Conservation (phyloP, 2,113 vertebrate genomes). For the Tachysurus vachellii region DNA sequence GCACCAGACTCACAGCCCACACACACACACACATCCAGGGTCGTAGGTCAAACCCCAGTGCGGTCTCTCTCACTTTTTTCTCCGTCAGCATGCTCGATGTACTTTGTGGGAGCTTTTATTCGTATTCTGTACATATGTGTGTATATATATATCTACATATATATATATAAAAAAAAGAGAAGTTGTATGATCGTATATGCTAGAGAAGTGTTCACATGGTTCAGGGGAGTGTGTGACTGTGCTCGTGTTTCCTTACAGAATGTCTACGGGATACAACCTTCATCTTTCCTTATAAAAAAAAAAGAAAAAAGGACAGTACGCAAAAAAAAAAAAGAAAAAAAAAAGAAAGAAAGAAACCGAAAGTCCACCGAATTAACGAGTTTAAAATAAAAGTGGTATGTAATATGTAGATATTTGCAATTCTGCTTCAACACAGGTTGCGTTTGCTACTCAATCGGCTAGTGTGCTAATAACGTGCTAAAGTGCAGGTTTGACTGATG, state of each 20-base stretch:
- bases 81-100: constrained; percentile 72
- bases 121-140: constrained; percentile 62
- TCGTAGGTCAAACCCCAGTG: constrained; percentile 35
- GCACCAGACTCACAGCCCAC: background rate
- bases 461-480: background rate
- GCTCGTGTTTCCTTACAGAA: constrained; percentile 36
- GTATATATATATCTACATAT: constrained; percentile 67
- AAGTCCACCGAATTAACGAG: background rate
- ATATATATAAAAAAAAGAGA: constrained; percentile 58
- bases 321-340: background rate
- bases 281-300: background rate
- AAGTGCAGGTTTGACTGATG: background rate
- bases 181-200: constrained; percentile 63
- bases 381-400: constrained; percentile 16
- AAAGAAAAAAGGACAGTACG: background rate
- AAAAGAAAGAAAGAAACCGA: no score
- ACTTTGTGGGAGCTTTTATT: constrained; percentile 70
- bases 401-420: constrained; percentile 20
- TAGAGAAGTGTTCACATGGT: constrained; percentile 51
- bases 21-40: background rate
- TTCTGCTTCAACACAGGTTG: constrained; percentile 22
- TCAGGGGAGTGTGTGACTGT: constrained; percentile 51
- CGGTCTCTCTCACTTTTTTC: constrained; percentile 37
- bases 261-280: background rate
- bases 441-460: background rate